Evolutionary conservation across 2,888 invertebrate species (phyloP), one percentile per base, ranked within the genome.

Genomic region (Empis stercorea): DNA sequence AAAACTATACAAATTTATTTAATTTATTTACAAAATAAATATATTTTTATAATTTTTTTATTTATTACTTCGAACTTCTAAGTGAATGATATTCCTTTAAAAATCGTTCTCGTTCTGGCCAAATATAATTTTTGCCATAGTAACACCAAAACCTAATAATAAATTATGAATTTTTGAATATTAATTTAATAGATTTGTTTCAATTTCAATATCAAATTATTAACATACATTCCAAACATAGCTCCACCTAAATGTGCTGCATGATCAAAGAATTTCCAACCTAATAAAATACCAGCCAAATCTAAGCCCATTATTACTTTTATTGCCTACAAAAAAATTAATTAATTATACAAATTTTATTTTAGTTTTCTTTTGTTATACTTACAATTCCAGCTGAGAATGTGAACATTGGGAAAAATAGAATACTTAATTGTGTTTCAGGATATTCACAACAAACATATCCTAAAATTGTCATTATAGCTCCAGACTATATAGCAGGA

Each of bases 191-290:
- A n/a, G n/a, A n/a, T n/a, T n/a, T n/a, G n/a, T n/a, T n/a, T n/a
- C n/a, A n/a, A n/a, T n/a, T n/a, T n/a, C n/a, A n/a, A n/a, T n/a
- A n/a, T n/a, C n/a, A n/a, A 27, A 23, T 5, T n/a, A 39, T 2
- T 14, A 16, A 56, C 61, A 60, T 74, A 89, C 87, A 96, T 78
- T 73, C 97, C 97, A 71, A 86, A 89, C 37, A 87, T 61, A 38
- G 87, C 86, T 30, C 97, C 97, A 15, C 95, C 94, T 53, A 99
- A 78, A 80, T 99, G 97, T n/a, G 94, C 96, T 2, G 96, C 96
- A 70, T 99, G 97, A 66, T 99, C 99, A 61, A 99, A 89, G 57
- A 91, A 76, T 63, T 79, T 83, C 93, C 95, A 99, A 38, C 88
- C 80, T 49, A 89, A 64, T 9, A 92, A 46, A 38, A 93, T 76